Conservation (phyloP, 2,888 invertebrate genomes). For the Platynereis dumerilii region DNA sequence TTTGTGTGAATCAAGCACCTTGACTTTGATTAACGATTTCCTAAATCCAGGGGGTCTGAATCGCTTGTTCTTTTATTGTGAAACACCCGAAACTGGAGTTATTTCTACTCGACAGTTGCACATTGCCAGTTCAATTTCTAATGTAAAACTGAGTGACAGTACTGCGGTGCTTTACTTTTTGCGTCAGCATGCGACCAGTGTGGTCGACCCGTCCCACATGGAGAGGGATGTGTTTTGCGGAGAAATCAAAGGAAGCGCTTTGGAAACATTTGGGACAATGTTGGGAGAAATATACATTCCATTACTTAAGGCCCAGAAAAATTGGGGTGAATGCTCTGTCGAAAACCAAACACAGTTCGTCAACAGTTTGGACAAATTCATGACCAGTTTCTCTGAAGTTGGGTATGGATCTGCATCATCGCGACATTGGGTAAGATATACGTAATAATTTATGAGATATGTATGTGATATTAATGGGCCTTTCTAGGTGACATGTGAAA, state of each 20-base stretch:
- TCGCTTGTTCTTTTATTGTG: conserved; percentile 59
- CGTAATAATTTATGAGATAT: no score
- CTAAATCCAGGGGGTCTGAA: conserved; percentile 56
- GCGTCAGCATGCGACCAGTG: conserved; percentile 53
- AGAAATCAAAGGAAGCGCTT: conserved; percentile 60
- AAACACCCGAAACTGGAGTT: conserved; percentile 48
- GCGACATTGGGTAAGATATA: conserved; percentile 55
- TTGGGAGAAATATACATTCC: conserved; percentile 61
- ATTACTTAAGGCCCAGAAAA: conserved; percentile 54
- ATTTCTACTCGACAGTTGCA: conserved; percentile 51
- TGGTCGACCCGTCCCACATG: conserved; percentile 56
- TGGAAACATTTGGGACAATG: conserved; percentile 55
- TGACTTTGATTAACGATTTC: conserved; percentile 58
- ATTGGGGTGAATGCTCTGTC: conserved; percentile 59
- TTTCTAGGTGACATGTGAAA: no score
- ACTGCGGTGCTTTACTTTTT: conserved; percentile 59
- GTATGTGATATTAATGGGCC: no score
- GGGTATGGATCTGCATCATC: conserved; percentile 52
- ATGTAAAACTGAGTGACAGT: conserved; percentile 52
- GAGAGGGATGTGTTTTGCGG: conserved; percentile 61
- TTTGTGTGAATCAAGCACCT: conserved; percentile 55
- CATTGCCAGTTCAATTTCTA: conserved; percentile 54
- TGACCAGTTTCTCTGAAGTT: conserved; percentile 54
- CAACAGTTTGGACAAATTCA: conserved; percentile 57
- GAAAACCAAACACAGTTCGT: conserved; percentile 55